These are phyloP conservation scores for Oplegnathus fasciatus DNA, from an alignment of 2,113 vertebrate genomes.

Conservation along the genomic window DNA sequence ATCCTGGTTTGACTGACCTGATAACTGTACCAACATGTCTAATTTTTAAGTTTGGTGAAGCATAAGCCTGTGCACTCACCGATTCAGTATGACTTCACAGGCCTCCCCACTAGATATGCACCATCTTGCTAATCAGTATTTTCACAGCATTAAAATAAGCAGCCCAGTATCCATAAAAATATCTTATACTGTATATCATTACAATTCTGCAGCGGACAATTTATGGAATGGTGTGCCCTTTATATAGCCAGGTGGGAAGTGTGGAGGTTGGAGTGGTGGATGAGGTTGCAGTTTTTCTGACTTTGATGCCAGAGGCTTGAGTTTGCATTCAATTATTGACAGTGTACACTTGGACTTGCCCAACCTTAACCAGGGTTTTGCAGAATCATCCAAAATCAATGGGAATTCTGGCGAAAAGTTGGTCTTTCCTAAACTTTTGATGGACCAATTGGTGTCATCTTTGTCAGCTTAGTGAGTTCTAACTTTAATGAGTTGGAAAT, in stretches of 20 bases:
- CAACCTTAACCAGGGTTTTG: neutral
- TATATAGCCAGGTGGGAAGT: neutral
- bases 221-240: neutral
- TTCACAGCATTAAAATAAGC: neutral
- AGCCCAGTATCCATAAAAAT: neutral
- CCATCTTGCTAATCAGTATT: neutral
- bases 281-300: neutral
- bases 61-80: neutral
- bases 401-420: neutral
- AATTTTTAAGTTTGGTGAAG: neutral
- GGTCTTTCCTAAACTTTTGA: neutral
- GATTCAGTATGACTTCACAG: constrained; percentile 3
- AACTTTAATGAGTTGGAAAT: neutral
- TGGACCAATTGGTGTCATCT: neutral
- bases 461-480: neutral
- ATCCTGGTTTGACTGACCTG: neutral
- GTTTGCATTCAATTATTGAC: constrained; percentile 4
- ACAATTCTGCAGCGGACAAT: neutral
- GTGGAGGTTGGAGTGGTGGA: neutral
- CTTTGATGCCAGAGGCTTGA: neutral
- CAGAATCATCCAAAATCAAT: neutral
- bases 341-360: too few species aligned
- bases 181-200: too few species aligned
- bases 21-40: neutral
- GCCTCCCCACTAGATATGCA: neutral